phyloP scores from a whole-genome alignment of 2,888 invertebrate species.

The Meloe dianella region DNA sequence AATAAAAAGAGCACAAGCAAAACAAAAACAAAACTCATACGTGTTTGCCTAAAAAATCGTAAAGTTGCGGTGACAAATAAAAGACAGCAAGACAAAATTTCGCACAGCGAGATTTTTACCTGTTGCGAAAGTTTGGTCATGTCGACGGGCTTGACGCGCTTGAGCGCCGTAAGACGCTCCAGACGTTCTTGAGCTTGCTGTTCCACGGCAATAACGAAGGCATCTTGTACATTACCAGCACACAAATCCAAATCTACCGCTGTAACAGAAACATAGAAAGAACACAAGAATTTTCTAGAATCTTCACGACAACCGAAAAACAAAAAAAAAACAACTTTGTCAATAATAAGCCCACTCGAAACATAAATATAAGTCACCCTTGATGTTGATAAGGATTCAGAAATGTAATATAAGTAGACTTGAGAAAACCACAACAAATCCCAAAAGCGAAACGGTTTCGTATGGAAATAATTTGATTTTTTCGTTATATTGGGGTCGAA shows the following conservation, averaged over 20 bases:
- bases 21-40: too few relatives aligned
- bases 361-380: not conserved
- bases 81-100: not conserved
- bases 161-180: conserved; percentile 89
- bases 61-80: not conserved
- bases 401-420: not conserved
- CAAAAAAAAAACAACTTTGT: not conserved
- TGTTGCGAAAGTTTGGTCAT: conserved; percentile 89
- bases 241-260: conserved; percentile 81
- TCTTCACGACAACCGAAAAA: not conserved
- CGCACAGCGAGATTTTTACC: conserved; percentile 60
- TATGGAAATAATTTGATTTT: not conserved
- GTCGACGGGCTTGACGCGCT: conserved; percentile 91
- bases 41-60: not conserved
- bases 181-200: conserved; percentile 92
- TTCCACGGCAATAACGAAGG: conserved; percentile 97
- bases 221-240: conserved; percentile 89
- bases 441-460: too few relatives aligned
- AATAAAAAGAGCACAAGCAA: not conserved
- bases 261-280: conserved; percentile 59
- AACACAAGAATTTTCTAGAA: not conserved
- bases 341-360: not conserved
- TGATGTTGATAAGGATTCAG: not conserved
- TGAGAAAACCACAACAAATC: not conserved
- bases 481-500: not conserved